Evolutionary conservation across 2,113 vertebrate genomes (phyloP), one percentile per base, ranked within the genome.

Genomic region (Nettapus auritus): DNA sequence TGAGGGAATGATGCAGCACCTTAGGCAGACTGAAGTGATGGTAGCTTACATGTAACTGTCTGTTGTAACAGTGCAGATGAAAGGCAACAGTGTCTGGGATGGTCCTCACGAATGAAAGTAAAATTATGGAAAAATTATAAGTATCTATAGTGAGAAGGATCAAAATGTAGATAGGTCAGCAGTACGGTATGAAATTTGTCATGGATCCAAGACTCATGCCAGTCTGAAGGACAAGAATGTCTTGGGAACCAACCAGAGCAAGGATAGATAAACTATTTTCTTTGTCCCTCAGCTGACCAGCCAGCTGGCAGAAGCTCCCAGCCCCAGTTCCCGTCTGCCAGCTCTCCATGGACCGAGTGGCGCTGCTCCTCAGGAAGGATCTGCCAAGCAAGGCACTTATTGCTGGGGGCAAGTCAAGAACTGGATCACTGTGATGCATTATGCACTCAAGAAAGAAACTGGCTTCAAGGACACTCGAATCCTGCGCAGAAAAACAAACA

Each of bases 211-310:
- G 36, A 57, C 46, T 46, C 52, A 74, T 33, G 59, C 52, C 60
- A 64, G 11, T 56, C 64, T 53, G 73, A 86, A 86, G 69, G 56
- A 82, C 71, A 90, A 93, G 73, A 88, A 83, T 63, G 25, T 78
- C 86, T 77, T 88, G 88, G 53, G 76, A 90, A 44, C 55, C 0
- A 8, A 92, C 68, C 63, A 93, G 86, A 88, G 76, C n/a, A 74
- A 94, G 76, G 52, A 96, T 81, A 95, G 95, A 94, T 91, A 94
- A 91, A 13, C 57, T 84, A 79, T 75, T 96, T 93, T 94, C 57
- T 62, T 57, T 71, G 57, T 56, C 23, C 53, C 84, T 93, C 92
- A 94, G 93, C 91, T 92, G 83, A 89, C 57, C 80, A 90, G 81
- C 86, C 93, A 94, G 90, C 77, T 93, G 91, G 86, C 77, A 93